A percentile compares a stretch with the other conserved stretches of the same genome.
phyloP scores from a whole-genome alignment of 1,140 invertebrate species.

The Pogonomyrmex barbatus region DNA sequence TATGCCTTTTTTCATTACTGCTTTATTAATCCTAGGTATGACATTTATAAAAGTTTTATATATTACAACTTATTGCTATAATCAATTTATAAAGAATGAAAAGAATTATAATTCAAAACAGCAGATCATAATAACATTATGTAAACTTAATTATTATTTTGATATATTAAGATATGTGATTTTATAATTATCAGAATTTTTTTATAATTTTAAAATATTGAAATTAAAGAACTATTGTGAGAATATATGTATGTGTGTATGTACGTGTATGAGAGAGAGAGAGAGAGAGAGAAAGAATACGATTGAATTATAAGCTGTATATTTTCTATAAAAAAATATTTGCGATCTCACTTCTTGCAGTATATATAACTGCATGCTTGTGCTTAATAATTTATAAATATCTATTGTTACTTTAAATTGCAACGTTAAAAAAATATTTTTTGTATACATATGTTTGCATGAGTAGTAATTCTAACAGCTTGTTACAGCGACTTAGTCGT shows the following conservation, averaged over 20 bases:
- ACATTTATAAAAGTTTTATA: constrained; percentile 24
- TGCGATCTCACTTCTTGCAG: constrained; percentile 35
- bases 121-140: background rate
- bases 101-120: background rate
- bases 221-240: background rate
- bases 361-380: constrained; percentile 66
- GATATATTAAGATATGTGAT: background rate
- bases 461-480: constrained; percentile 82
- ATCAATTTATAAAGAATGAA: constrained; percentile 9
- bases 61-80: background rate
- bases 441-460: constrained; percentile 73
- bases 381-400: constrained; percentile 65
- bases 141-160: constrained; percentile 13
- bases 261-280: background rate
- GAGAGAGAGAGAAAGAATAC: background rate
- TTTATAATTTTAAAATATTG: constrained; percentile 2
- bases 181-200: constrained; percentile 14
- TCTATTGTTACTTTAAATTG: constrained; percentile 21
- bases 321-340: background rate
- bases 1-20: constrained; percentile 49
- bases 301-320: constrained; percentile 3
- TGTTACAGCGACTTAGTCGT: constrained; percentile 80
- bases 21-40: constrained; percentile 49
- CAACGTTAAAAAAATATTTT: background rate
- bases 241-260: background rate